A percentile compares a stretch with the other conserved stretches of the same genome.
These are phyloP conservation scores for Battus philenor DNA, from an alignment of 1,140 invertebrate species.

Conservation along the genomic window DNA sequence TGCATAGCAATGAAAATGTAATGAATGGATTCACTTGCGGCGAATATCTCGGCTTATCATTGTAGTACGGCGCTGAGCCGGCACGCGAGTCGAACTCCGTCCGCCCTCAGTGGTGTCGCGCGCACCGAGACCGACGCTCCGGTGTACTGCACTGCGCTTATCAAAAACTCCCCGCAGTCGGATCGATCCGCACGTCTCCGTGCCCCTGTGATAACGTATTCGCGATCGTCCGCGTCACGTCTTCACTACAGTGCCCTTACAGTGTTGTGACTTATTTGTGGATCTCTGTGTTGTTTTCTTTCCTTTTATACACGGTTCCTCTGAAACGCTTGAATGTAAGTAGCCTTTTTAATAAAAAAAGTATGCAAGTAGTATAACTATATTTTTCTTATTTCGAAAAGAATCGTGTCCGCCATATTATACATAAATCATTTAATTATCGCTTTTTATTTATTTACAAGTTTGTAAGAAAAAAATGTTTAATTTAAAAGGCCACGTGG, in stretches of 20 bases:
- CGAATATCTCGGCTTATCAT: conserved; percentile 21
- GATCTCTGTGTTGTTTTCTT: not conserved
- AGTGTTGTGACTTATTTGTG: conserved; percentile 61
- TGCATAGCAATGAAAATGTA: conserved; percentile 21
- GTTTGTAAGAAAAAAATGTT: not conserved
- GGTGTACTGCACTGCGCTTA: conserved; percentile 22
- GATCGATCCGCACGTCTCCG: conserved; percentile 60
- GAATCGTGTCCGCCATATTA: too few relatives aligned
- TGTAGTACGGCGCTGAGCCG: not conserved
- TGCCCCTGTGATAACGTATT: conserved; percentile 54
- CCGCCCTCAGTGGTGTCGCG: conserved; percentile 48
- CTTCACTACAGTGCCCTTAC: conserved; percentile 41
- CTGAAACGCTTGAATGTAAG: not conserved
- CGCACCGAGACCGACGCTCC: conserved; percentile 37
- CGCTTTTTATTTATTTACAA: too few relatives aligned
- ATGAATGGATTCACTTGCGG: conserved; percentile 59
- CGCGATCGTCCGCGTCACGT: conserved; percentile 40
- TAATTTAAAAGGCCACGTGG: not conserved
- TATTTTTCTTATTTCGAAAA: too few relatives aligned
- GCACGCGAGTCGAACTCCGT: not conserved
- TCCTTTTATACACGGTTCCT: not conserved
- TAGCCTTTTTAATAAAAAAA: not conserved
- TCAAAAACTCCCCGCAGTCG: conserved; percentile 54
- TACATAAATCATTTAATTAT: too few relatives aligned
- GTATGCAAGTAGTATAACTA: too few relatives aligned